Evolutionary conservation across 2,888 invertebrate species (phyloP), one percentile per base, ranked within the genome.

Genomic region (Phyllotreta striolata): DNA sequence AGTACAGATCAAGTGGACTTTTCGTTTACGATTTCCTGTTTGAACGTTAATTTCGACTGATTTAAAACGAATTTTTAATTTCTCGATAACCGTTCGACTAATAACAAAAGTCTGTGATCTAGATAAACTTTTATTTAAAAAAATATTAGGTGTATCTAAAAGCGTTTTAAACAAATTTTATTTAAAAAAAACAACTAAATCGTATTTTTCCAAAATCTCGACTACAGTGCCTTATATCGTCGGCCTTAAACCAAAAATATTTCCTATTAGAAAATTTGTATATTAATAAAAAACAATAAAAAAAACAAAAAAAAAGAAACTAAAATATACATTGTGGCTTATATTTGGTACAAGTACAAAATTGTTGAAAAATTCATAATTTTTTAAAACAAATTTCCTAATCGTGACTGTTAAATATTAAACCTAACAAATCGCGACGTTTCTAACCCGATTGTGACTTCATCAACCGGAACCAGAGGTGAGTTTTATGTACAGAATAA

Each of bases 221-320:
- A 81, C 81, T 78, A 70, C 75, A 80, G 81, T 81, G 81, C 81
- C 81, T 81, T 81, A 81, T 76, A 75, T 77, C 79, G 80, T 81
- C 81, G 81, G 81, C 81, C 81, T 81, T 81, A 79, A 73, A 73
- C 71, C 64, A 71, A 74, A 71, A 72, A 70, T 70, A 71, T 73
- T 75, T 77, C 76, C 73, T 78, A 79, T 74, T 78, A 78, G 76
- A 76, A 77, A 78, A 77, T 79, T 80, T 80, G 79, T 79, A 80
- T 79, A 79, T 76, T 78, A 76, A 73, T 76, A 78, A 76, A 75
- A 77, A 76, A 76, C 70, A 69, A 67, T 69, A 73, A 74, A 73
- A 76, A 73, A 69, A 64, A 71, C 72, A 77, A 76, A 74, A 71
- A 72, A 71, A 69, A 74, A 72, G 72, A 68, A 71, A 71, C 67